Evolutionary conservation across 2,797 vertebrate genomes (phyloP), one percentile per base, ranked within the genome.

Genomic region (Thunnus albacares): DNA sequence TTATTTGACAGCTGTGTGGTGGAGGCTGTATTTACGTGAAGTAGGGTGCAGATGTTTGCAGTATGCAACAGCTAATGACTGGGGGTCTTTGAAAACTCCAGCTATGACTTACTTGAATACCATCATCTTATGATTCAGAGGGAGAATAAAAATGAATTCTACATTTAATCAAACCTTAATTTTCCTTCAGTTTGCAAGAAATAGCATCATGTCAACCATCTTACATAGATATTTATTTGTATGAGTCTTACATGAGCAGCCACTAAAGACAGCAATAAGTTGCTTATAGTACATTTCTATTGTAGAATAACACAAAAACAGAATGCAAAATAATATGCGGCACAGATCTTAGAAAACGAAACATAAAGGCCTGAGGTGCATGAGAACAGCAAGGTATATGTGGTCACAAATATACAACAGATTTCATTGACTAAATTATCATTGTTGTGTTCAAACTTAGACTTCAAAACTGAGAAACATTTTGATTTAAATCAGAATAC

Each of bases 261-360:
- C 18, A 77, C 4, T 18, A 61, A 64, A 47, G 22, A 41, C 18
- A 53, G 35, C 33, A 71, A 35, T 15, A 49, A 5, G 2, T n/a
- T 47, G 22, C 56, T 65, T 49, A 60, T 10, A 68, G 6, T 64
- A 15, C 11, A 64, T 17, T 78, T 71, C 20, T 67, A 65, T 3
- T 62, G 15, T 30, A 56, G 77, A 68, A 30, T 22, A 28, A 43
- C 22, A 38, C n/a, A 11, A 35, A 3, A 55, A 28, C 30, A 56
- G 11, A 55, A 35, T 45, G 11, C 38, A 33, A 17, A 28, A 26
- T 35, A 43, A 51, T 15, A 62, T 4, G 28, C 51, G 65, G 9
- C n/a, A 55, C 61, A 61, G 28, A 64, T 18, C 13, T 79, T 49
- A 13, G 17, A 61, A 30, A 68, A 15, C 38, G 0, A 6, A 30